Conservation (phyloP, 2,113 vertebrate genomes). For the Onychostruthus taczanowskii region DNA sequence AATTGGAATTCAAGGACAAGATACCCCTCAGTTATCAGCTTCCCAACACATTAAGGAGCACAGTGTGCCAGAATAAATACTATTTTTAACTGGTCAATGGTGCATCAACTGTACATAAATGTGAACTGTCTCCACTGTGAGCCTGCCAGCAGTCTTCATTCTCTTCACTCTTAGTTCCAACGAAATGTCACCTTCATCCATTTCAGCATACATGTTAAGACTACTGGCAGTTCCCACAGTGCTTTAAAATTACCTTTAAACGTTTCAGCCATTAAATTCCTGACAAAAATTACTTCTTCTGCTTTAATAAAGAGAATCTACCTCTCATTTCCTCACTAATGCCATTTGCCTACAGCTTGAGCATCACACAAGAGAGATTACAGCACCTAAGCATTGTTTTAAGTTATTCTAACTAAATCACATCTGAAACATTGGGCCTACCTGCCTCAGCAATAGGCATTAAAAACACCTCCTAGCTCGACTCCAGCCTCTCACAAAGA, state of each 20-base stretch:
- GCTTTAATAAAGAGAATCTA: background rate
- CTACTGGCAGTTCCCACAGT: background rate
- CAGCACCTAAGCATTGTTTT: background rate
- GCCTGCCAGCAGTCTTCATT: background rate
- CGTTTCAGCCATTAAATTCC: background rate
- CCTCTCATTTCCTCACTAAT: background rate
- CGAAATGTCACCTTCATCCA: constrained; percentile 36
- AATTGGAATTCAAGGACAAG: background rate
- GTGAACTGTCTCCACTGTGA: background rate
- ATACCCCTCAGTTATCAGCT: background rate
- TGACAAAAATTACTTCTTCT: background rate
- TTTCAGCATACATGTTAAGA: background rate
- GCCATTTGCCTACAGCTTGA: background rate
- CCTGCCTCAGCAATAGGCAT: background rate
- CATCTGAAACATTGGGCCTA: background rate
- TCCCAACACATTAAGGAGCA: background rate
- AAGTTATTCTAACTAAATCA: background rate
- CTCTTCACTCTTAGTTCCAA: background rate
- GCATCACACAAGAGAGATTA: background rate
- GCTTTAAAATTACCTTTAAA: background rate
- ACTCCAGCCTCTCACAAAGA: background rate
- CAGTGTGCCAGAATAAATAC: background rate
- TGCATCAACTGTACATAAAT: background rate
- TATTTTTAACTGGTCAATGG: background rate
- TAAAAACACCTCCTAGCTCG: background rate